phyloP scores from a whole-genome alignment of 2,113 vertebrate species.

The Nothocercus julius region DNA sequence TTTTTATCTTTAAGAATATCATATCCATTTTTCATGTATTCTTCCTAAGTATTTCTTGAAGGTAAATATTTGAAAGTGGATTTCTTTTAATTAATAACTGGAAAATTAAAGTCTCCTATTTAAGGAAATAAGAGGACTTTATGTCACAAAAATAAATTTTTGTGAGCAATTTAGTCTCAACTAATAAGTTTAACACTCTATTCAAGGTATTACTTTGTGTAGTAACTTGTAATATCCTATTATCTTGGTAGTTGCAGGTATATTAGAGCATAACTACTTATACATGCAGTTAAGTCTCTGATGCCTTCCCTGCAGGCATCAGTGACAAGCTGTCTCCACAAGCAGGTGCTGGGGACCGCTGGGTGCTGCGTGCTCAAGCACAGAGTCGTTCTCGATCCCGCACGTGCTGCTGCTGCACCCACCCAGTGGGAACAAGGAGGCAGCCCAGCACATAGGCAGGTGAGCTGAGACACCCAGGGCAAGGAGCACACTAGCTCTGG shows the following conservation, averaged over 20 bases:
- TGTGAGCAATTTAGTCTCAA: not conserved
- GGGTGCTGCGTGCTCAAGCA: not conserved
- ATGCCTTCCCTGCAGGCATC: not conserved
- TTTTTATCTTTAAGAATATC: not conserved
- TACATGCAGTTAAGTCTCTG: not conserved
- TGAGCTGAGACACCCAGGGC: not conserved
- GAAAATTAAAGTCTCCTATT: not conserved
- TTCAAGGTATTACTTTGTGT: not conserved
- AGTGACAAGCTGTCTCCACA: not conserved
- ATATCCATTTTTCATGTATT: not conserved
- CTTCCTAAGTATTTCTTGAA: not conserved
- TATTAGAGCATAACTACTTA: not conserved
- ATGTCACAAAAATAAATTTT: not conserved
- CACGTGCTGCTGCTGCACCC: not conserved
- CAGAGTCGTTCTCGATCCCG: not conserved
- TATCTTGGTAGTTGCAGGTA: not conserved
- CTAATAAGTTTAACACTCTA: not conserved
- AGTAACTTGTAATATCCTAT: not conserved
- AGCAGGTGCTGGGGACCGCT: not conserved
- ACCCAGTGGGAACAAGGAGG: not conserved
- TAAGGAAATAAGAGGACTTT: not conserved
- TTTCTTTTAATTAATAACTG: not conserved
- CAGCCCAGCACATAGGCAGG: not conserved
- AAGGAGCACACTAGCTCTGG: not conserved
- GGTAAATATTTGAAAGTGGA: not conserved